Percentiles rank a stretch among this genome's conserved stretches.
Conservation (phyloP, 2,888 invertebrate genomes). For the Eupelmus urozonus region DNA sequence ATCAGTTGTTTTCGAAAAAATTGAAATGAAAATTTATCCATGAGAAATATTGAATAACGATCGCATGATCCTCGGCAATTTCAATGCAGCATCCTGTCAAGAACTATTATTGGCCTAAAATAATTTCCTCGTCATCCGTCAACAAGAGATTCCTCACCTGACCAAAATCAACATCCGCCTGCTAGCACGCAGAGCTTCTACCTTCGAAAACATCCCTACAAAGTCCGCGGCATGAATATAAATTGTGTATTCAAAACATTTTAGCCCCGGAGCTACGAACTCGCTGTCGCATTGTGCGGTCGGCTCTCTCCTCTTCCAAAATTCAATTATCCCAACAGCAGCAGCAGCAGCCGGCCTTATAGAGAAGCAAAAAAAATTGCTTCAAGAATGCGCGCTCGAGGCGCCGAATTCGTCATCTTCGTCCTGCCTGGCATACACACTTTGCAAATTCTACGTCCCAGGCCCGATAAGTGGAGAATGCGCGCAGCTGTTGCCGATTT, state of each 20-base stretch:
- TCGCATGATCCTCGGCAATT: no score
- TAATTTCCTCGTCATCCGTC: not conserved
- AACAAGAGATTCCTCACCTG: not conserved
- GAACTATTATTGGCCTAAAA: not conserved
- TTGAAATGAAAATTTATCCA: no score
- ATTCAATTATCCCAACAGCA: conserved; percentile 17
- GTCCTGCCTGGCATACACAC: not conserved
- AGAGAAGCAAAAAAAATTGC: conserved; percentile 5
- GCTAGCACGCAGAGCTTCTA: no score
- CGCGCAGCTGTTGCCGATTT: conserved; percentile 69
- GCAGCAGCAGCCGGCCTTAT: not conserved
- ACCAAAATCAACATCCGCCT: no score
- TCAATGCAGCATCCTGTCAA: no score
- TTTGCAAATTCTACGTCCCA: not conserved
- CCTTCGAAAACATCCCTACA: not conserved
- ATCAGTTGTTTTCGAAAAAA: no score
- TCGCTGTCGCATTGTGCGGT: not conserved
- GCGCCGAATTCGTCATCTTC: conserved; percentile 7
- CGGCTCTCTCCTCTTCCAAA: not conserved
- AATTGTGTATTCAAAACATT: not conserved
- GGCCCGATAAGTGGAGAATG: not conserved
- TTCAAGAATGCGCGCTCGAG: conserved; percentile 17
- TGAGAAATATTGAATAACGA: no score
- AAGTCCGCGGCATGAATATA: not conserved
- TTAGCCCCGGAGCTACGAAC: not conserved